Base-by-base conservation (phyloP, 2,888 invertebrate genomes). In the Gerris lacustris region DNA sequence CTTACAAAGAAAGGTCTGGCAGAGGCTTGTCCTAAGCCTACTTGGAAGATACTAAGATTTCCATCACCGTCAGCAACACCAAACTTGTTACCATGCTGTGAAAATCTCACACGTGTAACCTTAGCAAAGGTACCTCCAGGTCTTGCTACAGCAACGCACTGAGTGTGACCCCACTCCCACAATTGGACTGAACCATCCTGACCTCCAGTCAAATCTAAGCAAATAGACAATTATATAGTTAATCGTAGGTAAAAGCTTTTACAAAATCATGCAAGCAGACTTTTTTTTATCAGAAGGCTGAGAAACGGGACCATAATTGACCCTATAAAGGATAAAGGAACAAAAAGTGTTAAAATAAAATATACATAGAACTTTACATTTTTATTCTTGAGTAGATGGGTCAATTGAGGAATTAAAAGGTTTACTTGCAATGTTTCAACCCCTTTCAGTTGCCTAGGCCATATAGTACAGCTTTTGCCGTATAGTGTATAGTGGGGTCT, bases 41-140 rank as follows among this genome's bases (percentile, higher is more conserved):
- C 90, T 84, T 96, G 96, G 90, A 95, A 99, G 78, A 99, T 84
- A 77, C 96, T 96, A 31, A 99, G 84, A 80, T 94, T 92, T 31
- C 99, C 99, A 80, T 99, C 99, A 0, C 94, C 93, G 82, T 99
- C 99, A 43, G 94, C 94, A 2, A 97, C 96, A 47, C 98, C 98
- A 81, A 99, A 97, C 83, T 98, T 98, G 83, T 96, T 97, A 72
- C 97, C 97, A 81, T 97, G 96, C 79, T 94, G 92, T 67, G 94
- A 94, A 83, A 97, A 97, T 72, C 93, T 86, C n/a, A 96, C 94
- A 75, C 95, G 87, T 2, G 96, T 96, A 72, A 98, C 97, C 82
- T 94, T 94, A 47, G 94, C 94, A 81, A 92, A 96, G 6, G 96
- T 95, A 47, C 96, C 96, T 0, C 95, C 88, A n/a, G 93, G 89